These are phyloP conservation scores for Scophthalmus maximus DNA, from an alignment of 2,113 vertebrate genomes.

Conservation along the genomic window DNA sequence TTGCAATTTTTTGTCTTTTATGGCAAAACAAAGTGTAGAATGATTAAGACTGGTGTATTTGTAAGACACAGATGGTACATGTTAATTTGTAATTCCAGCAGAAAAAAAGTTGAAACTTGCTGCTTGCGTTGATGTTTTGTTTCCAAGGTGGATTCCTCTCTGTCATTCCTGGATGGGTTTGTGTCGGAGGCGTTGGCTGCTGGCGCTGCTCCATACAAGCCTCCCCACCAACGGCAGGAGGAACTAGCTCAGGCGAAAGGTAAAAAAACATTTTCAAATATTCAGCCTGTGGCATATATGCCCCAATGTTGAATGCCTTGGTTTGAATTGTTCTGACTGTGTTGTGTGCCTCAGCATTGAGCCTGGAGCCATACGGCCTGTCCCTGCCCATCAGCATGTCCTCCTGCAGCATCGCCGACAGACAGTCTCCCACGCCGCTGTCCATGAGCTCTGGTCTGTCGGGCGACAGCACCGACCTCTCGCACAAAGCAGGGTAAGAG, in stretches of 20 bases:
- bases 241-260: conserved; percentile 92
- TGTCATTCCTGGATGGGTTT: conserved; percentile 96
- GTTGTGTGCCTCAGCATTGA: conserved; percentile 85
- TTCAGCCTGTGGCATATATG: background rate
- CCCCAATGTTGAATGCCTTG: background rate
- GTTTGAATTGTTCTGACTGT: conserved; percentile 36
- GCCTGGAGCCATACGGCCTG: conserved; percentile 92
- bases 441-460: conserved; percentile 92
- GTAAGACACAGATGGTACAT: background rate
- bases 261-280: conserved; percentile 54
- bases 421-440: conserved; percentile 91
- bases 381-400: conserved; percentile 88
- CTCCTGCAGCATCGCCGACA: conserved; percentile 85
- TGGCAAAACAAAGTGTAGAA: background rate
- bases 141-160: conserved; percentile 92
- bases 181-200: conserved; percentile 91
- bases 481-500: conserved; percentile 88
- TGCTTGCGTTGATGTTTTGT: conserved; percentile 2
- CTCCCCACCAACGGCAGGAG: conserved; percentile 94
- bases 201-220: conserved; percentile 94
- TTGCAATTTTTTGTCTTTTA: background rate
- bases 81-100: background rate
- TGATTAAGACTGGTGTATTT: background rate
- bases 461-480: conserved; percentile 87
- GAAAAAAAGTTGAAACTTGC: background rate